These are phyloP conservation scores for Sebastolobus alascanus DNA, from an alignment of 2,797 vertebrate genomes.

Conservation along the genomic window DNA sequence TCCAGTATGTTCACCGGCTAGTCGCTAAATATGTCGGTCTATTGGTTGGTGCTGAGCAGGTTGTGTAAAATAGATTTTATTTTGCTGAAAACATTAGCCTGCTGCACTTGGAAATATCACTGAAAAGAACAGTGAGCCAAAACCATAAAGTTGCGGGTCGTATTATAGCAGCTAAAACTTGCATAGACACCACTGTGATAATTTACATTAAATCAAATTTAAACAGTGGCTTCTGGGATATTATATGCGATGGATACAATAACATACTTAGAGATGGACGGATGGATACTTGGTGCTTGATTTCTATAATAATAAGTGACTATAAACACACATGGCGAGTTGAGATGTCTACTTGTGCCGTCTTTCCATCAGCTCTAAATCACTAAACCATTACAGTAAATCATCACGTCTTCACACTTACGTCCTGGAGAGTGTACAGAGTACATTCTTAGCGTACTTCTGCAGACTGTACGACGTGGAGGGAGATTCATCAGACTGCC, in stretches of 20 bases:
- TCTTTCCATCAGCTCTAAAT: constrained; percentile 24
- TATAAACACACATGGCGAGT: background rate
- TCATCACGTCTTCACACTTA: constrained; percentile 34
- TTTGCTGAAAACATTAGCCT: background rate
- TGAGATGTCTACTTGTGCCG: constrained; percentile 5
- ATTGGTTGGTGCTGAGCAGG: background rate
- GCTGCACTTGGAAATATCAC: background rate
- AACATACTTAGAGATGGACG: background rate
- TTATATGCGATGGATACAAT: background rate
- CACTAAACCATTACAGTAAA: constrained; percentile 28
- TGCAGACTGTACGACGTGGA: constrained; percentile 57
- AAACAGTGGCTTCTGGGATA: background rate
- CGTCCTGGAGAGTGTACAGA: constrained; percentile 37
- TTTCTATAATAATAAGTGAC: constrained; percentile 3
- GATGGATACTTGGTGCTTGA: background rate
- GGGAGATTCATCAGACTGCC: constrained; percentile 68
- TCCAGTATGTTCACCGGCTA: background rate
- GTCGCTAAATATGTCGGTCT: background rate
- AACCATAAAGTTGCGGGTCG: background rate
- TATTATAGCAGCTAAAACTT: background rate
- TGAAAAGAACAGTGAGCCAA: background rate
- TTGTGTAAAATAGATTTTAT: background rate
- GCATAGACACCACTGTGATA: background rate
- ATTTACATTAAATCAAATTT: background rate
- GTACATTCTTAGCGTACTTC: constrained; percentile 54